phyloP scores from a whole-genome alignment of 2,113 vertebrate species.

The Delphinus delphis region DNA sequence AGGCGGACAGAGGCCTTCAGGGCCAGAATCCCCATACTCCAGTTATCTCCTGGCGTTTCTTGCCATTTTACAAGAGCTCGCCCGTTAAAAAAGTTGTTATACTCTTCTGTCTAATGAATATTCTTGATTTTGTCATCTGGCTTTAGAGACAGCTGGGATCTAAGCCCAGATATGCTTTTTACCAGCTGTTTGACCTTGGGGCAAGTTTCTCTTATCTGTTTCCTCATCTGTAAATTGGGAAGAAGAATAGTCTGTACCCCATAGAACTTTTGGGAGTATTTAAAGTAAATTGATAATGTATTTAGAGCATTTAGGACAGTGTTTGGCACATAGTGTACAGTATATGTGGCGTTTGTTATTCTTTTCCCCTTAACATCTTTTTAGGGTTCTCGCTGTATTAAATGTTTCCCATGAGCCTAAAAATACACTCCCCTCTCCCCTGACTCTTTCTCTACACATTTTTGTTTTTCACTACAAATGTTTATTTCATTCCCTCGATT shows the following conservation, averaged over 20 bases:
- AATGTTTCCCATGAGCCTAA: background rate
- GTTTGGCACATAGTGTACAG: background rate
- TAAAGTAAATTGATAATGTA: background rate
- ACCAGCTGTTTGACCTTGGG: background rate
- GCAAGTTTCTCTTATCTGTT: conserved; percentile 31
- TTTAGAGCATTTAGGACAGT: background rate
- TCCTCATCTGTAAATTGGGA: conserved; percentile 8
- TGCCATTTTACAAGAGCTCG: background rate
- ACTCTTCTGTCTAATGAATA: background rate
- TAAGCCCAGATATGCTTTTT: background rate
- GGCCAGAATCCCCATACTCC: background rate
- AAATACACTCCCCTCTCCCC: background rate
- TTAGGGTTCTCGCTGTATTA: background rate
- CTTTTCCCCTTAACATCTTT: background rate
- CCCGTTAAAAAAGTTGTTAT: background rate
- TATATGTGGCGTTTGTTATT: background rate
- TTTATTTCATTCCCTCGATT: background rate
- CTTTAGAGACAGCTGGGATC: conserved; percentile 2
- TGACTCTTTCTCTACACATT: background rate
- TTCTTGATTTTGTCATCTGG: conserved; percentile 6
- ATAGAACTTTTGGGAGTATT: background rate
- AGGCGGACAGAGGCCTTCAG: background rate
- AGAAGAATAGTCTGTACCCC: background rate
- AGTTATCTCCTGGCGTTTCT: background rate
- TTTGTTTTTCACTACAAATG: conserved; percentile 11